Conservation (phyloP, 2,888 invertebrate species). For the Eucriotettix oculatus region DNA sequence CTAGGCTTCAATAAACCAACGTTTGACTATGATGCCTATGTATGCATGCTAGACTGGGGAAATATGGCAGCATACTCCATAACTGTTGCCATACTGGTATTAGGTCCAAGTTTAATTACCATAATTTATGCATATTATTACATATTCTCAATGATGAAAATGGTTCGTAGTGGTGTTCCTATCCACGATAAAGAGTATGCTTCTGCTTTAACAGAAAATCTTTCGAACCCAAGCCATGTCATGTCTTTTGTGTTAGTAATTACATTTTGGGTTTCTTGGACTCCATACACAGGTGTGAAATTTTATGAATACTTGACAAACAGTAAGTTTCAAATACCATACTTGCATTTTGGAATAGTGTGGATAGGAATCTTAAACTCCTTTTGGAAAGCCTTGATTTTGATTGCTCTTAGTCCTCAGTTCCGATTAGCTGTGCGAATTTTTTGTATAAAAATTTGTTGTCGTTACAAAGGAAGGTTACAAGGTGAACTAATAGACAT, state of each 20-base stretch:
- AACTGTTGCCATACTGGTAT: slow-evolving; percentile 75
- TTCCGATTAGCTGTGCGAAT: slow-evolving; percentile 77
- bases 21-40: slow-evolving; percentile 72
- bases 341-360: slow-evolving; percentile 78
- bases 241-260: slow-evolving; percentile 86
- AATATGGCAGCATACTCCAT: slow-evolving; percentile 90
- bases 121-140: slow-evolving; percentile 88
- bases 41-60: slow-evolving; percentile 93
- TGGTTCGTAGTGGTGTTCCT: slow-evolving; percentile 63
- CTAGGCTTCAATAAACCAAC: slow-evolving; percentile 74
- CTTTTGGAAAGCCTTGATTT: slow-evolving; percentile 86
- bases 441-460: slow-evolving; percentile 76
- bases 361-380: slow-evolving; percentile 92
- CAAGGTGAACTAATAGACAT: slow-evolving; percentile 71
- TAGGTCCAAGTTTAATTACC: slow-evolving; percentile 86
- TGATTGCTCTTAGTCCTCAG: slow-evolving; percentile 77
- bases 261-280: slow-evolving; percentile 86
- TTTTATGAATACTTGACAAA: slow-evolving; percentile 41
- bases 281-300: slow-evolving; percentile 70
- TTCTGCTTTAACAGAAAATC: slow-evolving; percentile 74
- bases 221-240: slow-evolving; percentile 85
- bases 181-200: slow-evolving; percentile 87
- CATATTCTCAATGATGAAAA: slow-evolving; percentile 83
- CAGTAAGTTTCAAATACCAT: slow-evolving; percentile 42
- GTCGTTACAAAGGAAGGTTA: slow-evolving; percentile 65